phyloP scores from a whole-genome alignment of 2,113 vertebrate species.

The Lagopus muta region DNA sequence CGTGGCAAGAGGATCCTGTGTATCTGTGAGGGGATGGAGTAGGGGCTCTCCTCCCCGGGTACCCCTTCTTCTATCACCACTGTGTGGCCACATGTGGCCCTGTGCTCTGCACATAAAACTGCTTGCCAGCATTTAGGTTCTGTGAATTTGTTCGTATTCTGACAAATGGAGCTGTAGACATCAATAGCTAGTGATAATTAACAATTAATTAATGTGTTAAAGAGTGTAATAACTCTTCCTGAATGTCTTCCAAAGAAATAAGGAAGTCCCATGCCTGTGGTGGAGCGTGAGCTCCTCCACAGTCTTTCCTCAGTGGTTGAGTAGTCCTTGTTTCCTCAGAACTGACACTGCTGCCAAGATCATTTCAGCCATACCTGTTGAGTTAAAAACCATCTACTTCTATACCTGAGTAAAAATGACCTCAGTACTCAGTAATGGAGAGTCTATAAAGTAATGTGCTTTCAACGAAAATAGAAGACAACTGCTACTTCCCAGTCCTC shows the following conservation, averaged over 20 bases:
- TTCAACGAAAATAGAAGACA: background rate
- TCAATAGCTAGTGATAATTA: background rate
- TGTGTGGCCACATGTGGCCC: rapidly evolving
- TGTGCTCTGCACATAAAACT: rapidly evolving
- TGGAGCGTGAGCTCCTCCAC: rapidly evolving
- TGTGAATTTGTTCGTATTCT: rapidly evolving
- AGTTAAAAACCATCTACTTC: background rate
- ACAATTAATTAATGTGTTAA: background rate
- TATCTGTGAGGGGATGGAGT: background rate
- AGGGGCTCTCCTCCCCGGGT: rapidly evolving
- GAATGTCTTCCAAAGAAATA: background rate
- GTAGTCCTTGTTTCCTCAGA: no score
- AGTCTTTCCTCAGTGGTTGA: background rate
- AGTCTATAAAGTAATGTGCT: background rate
- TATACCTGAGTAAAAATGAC: background rate
- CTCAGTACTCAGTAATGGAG: background rate
- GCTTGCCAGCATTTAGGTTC: background rate
- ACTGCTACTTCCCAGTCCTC: background rate
- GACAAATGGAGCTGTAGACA: background rate
- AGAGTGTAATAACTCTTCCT: background rate
- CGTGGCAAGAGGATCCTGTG: rapidly evolving
- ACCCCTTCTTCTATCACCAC: rapidly evolving
- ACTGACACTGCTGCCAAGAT: background rate
- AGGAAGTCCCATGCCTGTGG: rapidly evolving
- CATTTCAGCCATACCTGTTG: background rate